A percentile compares a stretch with the other conserved stretches of the same genome.
Evolutionary conservation across 2,888 invertebrate species (phyloP).

Genomic region (Orthonychiurus folsomi): DNA sequence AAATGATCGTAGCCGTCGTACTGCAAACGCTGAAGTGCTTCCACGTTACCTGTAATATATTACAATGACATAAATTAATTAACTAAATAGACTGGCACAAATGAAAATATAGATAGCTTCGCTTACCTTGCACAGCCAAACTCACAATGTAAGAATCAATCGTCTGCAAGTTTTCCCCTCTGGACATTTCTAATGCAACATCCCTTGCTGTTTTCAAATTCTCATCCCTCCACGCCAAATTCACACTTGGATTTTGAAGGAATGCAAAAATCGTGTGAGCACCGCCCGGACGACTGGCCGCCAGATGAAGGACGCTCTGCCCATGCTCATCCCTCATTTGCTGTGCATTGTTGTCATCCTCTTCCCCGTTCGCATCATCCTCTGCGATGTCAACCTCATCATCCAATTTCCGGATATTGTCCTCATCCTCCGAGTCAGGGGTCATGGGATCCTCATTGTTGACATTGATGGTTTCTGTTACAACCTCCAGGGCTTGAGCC

Average conservation of each 20-base stretch:
- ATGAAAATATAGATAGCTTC: background rate
- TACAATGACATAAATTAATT: background rate
- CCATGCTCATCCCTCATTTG: slow-evolving; percentile 69
- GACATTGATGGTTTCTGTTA: background rate
- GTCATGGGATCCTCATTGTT: background rate
- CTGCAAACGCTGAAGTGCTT: slow-evolving; percentile 58
- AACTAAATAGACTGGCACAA: background rate
- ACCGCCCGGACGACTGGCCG: slow-evolving; percentile 71
- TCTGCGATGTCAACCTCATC: slow-evolving; percentile 19
- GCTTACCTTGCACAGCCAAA: slow-evolving; percentile 13
- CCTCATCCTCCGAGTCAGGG: slow-evolving; percentile 12
- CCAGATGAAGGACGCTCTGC: slow-evolving; percentile 80
- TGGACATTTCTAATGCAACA: slow-evolving; percentile 68
- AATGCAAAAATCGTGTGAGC: slow-evolving; percentile 70
- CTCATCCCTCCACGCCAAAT: slow-evolving; percentile 72
- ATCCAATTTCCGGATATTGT: slow-evolving; percentile 11
- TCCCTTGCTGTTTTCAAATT: slow-evolving; percentile 79
- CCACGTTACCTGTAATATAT: slow-evolving; percentile 51
- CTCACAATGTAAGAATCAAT: slow-evolving; percentile 46
- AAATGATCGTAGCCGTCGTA: slow-evolving; percentile 78
- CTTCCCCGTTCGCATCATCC: slow-evolving; percentile 18
- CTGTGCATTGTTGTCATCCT: background rate
- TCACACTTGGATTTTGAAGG: slow-evolving; percentile 68
- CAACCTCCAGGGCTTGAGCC: slow-evolving; percentile 3
- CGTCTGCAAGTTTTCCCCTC: slow-evolving; percentile 67